Evolutionary conservation across 2,113 vertebrate species (phyloP).

Genomic region (Melierax canorus): DNA sequence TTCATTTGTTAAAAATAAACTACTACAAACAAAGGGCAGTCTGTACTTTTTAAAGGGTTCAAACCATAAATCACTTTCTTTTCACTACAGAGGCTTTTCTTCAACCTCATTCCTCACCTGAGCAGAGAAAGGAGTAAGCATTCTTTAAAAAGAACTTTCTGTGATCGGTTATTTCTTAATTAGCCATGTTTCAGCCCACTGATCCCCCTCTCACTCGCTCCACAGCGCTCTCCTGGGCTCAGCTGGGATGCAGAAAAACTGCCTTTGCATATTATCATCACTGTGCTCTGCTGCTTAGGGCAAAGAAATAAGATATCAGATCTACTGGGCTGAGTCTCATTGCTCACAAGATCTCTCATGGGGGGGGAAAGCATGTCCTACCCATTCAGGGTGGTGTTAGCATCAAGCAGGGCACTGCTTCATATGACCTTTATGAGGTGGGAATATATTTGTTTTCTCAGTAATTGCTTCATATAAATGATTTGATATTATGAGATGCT

Average conservation of each 20-base stretch:
- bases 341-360: not conserved
- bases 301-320: not conserved
- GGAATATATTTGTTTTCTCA: not conserved
- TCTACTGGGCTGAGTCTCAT: not conserved
- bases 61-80: not conserved
- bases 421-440: rapidly evolving
- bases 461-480: too few relatives aligned
- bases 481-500: too few relatives aligned
- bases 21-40: not conserved
- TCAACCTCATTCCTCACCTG: not conserved
- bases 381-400: not conserved
- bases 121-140: not conserved
- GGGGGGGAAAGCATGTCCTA: rapidly evolving
- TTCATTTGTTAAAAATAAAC: not conserved
- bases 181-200: not conserved
- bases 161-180: not conserved
- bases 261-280: not conserved
- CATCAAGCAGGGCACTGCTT: not conserved
- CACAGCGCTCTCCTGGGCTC: not conserved
- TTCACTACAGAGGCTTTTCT: not conserved
- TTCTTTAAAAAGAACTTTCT: not conserved
- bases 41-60: not conserved
- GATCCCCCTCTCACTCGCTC: not conserved
- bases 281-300: not conserved
- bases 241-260: not conserved